Evolutionary conservation across 2,888 invertebrate species (phyloP).

Genomic region (Lasioglossum morio): DNA sequence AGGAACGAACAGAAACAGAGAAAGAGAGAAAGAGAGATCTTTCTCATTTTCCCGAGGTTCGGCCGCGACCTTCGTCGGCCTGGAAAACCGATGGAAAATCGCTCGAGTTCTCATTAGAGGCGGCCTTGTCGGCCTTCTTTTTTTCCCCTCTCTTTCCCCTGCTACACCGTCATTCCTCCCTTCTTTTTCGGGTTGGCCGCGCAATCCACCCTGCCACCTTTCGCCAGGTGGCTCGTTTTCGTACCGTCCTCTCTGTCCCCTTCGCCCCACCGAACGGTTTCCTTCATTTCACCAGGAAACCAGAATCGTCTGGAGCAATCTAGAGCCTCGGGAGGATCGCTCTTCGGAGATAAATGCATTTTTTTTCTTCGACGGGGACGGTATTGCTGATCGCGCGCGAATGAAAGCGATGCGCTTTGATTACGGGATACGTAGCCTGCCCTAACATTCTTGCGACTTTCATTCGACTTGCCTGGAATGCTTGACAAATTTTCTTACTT

Average conservation of each 20-base stretch:
- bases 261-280: slow-evolving; percentile 27
- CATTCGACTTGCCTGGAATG: too few relatives aligned
- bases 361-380: neutral
- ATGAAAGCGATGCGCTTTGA: neutral
- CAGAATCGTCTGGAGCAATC: slow-evolving; percentile 45
- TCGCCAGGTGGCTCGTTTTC: slow-evolving; percentile 20
- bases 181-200: neutral
- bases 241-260: neutral
- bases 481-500: too few relatives aligned
- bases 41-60: slow-evolving; percentile 71
- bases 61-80: slow-evolving; percentile 75
- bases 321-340: slow-evolving; percentile 7
- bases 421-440: neutral
- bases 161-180: neutral
- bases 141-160: neutral
- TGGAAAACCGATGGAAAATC: slow-evolving; percentile 79
- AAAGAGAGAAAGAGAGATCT: slow-evolving; percentile 14
- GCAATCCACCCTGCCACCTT: neutral
- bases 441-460: too few relatives aligned
- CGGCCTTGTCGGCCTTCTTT: slow-evolving; percentile 74
- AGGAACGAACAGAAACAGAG: neutral
- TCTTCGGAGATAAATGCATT: neutral
- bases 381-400: neutral
- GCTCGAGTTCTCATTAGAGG: slow-evolving; percentile 80
- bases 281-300: slow-evolving; percentile 40